Evolutionary conservation across 2,797 vertebrate species (phyloP).

Genomic region (Danio tinwini): DNA sequence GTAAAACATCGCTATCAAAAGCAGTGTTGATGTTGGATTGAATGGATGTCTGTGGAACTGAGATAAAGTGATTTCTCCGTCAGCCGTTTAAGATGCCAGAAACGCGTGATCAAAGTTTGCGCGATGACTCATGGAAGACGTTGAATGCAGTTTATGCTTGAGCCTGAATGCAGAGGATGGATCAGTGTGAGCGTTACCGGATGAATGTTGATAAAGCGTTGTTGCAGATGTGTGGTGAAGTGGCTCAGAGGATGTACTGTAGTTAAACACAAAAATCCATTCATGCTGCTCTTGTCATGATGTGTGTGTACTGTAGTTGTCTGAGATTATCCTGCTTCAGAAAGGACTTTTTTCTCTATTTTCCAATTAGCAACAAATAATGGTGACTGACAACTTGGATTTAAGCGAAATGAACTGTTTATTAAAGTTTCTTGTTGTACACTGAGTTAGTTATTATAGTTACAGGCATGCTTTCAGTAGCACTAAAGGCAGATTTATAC

Average conservation of each 20-base stretch:
- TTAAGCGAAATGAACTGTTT: too few relatives aligned
- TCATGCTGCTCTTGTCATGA: not conserved
- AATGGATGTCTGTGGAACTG: conserved; percentile 30
- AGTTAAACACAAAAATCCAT: not conserved
- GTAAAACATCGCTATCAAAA: not conserved
- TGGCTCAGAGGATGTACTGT: not conserved
- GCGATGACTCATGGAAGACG: conserved; percentile 37
- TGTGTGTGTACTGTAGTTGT: not conserved
- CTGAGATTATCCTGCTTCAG: not conserved
- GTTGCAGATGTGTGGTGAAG: not conserved
- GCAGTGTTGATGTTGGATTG: conserved; percentile 14
- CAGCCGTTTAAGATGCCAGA: conserved; percentile 18
- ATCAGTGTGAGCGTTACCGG: conserved; percentile 30
- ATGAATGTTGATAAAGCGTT: conserved; percentile 5
- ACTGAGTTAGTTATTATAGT: too few relatives aligned
- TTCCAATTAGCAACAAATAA: too few relatives aligned
- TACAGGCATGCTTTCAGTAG: too few relatives aligned
- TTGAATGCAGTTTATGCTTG: conserved; percentile 3
- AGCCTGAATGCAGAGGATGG: conserved; percentile 25
- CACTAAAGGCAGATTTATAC: too few relatives aligned
- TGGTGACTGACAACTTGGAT: too few relatives aligned
- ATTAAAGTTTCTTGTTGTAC: too few relatives aligned
- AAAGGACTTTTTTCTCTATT: not conserved
- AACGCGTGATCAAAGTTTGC: conserved; percentile 41
- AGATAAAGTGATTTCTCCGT: conserved; percentile 51